Conservation (phyloP, 2,888 invertebrate genomes). For the Mesorhabditis sp. region DNA sequence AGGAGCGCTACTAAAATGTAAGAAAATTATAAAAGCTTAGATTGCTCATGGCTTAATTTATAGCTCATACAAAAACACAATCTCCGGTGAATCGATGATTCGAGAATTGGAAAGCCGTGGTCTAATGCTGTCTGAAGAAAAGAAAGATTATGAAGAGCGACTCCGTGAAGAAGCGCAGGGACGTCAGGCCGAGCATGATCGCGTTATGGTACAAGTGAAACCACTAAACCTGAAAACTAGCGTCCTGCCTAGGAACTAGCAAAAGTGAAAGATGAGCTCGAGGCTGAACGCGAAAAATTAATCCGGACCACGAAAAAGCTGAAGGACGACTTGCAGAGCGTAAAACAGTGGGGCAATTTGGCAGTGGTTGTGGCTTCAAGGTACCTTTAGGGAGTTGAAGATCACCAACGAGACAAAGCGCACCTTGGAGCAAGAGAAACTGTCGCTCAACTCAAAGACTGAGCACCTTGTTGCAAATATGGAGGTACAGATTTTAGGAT, state of each 20-base stretch:
- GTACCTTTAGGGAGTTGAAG: slow-evolving; percentile 59
- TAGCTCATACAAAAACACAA: slow-evolving; percentile 50
- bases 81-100: slow-evolving; percentile 45
- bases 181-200: slow-evolving; percentile 38
- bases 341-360: slow-evolving; percentile 34
- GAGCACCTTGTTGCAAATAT: slow-evolving; percentile 47
- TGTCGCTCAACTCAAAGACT: slow-evolving; percentile 49
- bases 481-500: slow-evolving; percentile 21
- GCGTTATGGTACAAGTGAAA: slow-evolving; percentile 26
- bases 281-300: slow-evolving; percentile 60
- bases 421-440: slow-evolving; percentile 57
- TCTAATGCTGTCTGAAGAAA: slow-evolving; percentile 42
- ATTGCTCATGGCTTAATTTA: slow-evolving; percentile 10
- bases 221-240: background rate
- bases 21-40: slow-evolving; percentile 6
- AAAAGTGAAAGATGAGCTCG: slow-evolving; percentile 60
- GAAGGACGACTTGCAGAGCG: slow-evolving; percentile 58
- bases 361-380: background rate
- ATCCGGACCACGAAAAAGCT: slow-evolving; percentile 60
- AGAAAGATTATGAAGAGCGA: slow-evolving; percentile 40
- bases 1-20: slow-evolving; percentile 49
- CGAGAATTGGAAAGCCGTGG: slow-evolving; percentile 38
- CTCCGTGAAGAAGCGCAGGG: slow-evolving; percentile 39
- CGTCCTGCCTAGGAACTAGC: slow-evolving; percentile 53
- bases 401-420: slow-evolving; percentile 59